Base-by-base conservation (phyloP, 1,140 invertebrate species). In the Cyphomyrmex costatus region DNA sequence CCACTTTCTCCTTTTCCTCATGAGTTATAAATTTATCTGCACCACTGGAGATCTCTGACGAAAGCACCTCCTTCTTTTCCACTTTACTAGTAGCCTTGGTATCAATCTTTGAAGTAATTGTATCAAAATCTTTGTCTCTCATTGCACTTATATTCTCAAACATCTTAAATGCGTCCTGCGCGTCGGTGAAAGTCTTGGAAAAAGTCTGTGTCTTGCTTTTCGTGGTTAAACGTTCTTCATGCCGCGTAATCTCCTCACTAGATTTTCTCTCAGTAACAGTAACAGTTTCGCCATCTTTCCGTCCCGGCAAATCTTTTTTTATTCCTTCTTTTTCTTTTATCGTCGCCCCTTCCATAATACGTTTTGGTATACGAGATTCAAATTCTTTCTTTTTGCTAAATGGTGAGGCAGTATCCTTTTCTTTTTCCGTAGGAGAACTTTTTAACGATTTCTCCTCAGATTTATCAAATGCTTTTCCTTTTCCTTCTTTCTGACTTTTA, bases 331-430 rank as follows among this genome's bases (percentile, higher is more conserved):
- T 92, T 3, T 86, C 84, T 0, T 79, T 61, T 0, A 73, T 19
- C 0, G 71, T 0, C 10, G 65, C 21, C 0, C 58, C 73, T 2
- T 92, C 91, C 0, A 49, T 6, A 10, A 93, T 89, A 1, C 88
- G 85, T 80, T 94, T 94, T 0, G 94, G 93, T 71, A 94, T 94
- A 30, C 92, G 91, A 5, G 93, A 94, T 61, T 94, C 93, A 27
- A 91, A 93, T 80, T 94, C 93, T 10, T 88, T 86, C 63, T 93
- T 92, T n/a, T 85, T 91, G 3, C 56, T 77, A 0, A 65, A 65
- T 0, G 85, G 65, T 1, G 86, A 88, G 0, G 74, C 53, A 16
- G 49, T 5, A 0, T 88, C 74, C 5, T 30, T n/a, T 1, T 78
- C 80, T 7, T 33, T 85, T 0, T 83, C 58, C 3, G 3, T 0